These are phyloP conservation scores for Clepsis dumicolana DNA, from an alignment of 2,888 invertebrate species.

Conservation along the genomic window DNA sequence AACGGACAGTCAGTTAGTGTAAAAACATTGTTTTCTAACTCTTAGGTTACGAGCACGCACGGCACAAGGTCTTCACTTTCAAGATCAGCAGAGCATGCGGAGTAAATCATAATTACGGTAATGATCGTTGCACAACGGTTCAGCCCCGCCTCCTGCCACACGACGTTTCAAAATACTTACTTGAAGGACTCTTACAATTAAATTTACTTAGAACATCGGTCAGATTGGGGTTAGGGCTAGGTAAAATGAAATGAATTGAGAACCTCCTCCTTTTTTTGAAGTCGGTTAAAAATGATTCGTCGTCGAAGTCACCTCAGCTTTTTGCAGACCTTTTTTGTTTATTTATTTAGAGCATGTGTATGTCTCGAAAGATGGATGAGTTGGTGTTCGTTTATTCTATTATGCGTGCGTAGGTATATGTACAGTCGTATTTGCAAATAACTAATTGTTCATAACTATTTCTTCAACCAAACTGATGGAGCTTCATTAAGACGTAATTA, in stretches of 20 bases:
- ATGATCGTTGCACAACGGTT: slow-evolving; percentile 75
- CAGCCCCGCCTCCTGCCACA: slow-evolving; percentile 47
- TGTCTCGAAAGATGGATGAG: background rate
- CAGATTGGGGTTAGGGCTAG: background rate
- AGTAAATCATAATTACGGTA: slow-evolving; percentile 80
- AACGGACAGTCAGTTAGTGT: slow-evolving; percentile 60
- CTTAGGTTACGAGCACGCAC: slow-evolving; percentile 69
- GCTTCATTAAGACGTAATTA: no score
- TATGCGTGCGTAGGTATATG: background rate
- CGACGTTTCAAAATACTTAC: slow-evolving; percentile 65
- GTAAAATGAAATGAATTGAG: no score
- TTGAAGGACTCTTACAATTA: slow-evolving; percentile 12
- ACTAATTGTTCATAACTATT: background rate
- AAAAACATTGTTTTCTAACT: slow-evolving; percentile 74
- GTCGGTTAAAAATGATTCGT: no score
- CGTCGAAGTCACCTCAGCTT: no score
- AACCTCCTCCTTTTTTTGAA: no score
- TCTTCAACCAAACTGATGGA: no score
- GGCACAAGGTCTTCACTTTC: slow-evolving; percentile 83
- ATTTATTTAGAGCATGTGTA: no score
- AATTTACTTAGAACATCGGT: background rate
- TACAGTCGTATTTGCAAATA: no score
- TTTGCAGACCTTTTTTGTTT: no score
- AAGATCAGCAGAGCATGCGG: slow-evolving; percentile 83
- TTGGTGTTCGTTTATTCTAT: background rate